These are phyloP conservation scores for Lampropteryx suffumata DNA, from an alignment of 2,888 invertebrate genomes.

Conservation along the genomic window DNA sequence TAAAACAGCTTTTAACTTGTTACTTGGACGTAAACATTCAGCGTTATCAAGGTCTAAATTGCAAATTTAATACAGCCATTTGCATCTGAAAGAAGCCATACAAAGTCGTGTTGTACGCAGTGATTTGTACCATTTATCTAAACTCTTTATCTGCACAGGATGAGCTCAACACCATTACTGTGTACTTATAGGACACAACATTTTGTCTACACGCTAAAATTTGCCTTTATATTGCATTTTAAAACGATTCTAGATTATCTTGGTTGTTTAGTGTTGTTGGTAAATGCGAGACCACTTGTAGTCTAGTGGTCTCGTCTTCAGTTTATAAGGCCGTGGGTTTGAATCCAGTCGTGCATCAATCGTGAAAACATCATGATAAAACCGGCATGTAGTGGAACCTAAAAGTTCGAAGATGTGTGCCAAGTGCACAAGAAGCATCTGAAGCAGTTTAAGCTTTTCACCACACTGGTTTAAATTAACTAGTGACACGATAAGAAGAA, in stretches of 20 bases:
- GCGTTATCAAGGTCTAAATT: conserved; percentile 75
- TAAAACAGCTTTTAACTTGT: conserved; percentile 26
- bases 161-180: conserved; percentile 48
- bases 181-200: conserved; percentile 40
- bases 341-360: too few species aligned
- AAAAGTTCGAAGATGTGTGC: too few species aligned
- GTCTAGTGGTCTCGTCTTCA: background rate
- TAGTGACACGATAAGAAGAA: too few species aligned
- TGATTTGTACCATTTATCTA: conserved; percentile 78
- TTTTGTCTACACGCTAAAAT: conserved; percentile 44
- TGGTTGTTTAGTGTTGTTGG: conserved; percentile 25
- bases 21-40: conserved; percentile 42
- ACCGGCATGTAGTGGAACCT: too few species aligned
- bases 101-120: conserved; percentile 66
- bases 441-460: too few species aligned
- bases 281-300: too few species aligned
- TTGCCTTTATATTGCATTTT: conserved; percentile 37
- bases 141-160: conserved; percentile 75
- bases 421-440: too few species aligned
- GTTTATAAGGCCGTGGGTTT: too few species aligned
- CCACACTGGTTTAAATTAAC: too few species aligned
- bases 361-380: too few species aligned
- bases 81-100: conserved; percentile 78
- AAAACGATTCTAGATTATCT: conserved; percentile 27
- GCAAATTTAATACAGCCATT: conserved; percentile 81